Conservation (phyloP, 1,140 invertebrate species). For the Anthonomus grandis region DNA sequence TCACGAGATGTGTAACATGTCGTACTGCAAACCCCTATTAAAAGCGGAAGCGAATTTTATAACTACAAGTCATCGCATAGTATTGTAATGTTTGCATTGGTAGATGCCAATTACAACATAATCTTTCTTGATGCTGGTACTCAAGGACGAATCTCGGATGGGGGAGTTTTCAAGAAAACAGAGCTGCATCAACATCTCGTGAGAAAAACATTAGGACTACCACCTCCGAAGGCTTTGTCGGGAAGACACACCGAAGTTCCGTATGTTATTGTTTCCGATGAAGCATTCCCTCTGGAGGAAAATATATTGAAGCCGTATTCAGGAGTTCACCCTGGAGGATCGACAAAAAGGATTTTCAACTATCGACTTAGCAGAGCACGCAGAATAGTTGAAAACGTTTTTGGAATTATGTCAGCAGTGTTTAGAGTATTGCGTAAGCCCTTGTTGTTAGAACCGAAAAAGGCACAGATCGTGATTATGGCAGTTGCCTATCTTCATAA, state of each 20-base stretch:
- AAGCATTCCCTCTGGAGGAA: too few species aligned
- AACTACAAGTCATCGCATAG: slow-evolving; percentile 45
- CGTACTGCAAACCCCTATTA: slow-evolving; percentile 19
- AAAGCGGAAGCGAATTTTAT: slow-evolving; percentile 24
- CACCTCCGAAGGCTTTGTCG: slow-evolving; percentile 1
- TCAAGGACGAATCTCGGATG: slow-evolving; percentile 20
- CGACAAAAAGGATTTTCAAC: too few species aligned
- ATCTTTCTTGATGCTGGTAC: slow-evolving; percentile 12
- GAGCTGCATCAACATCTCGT: not conserved
- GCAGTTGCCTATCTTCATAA: too few species aligned
- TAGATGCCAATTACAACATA: slow-evolving; percentile 24
- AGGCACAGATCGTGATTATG: too few species aligned
- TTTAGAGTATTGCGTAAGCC: too few species aligned
- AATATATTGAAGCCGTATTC: too few species aligned
- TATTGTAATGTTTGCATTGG: slow-evolving; percentile 42
- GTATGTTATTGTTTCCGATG: not conserved
- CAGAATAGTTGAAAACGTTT: not conserved
- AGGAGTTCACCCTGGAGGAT: too few species aligned
- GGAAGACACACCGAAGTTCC: not conserved
- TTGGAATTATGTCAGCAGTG: too few species aligned
- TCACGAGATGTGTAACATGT: slow-evolving; percentile 49
- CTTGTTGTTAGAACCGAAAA: too few species aligned
- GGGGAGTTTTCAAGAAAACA: slow-evolving; percentile 3
- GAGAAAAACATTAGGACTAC: not conserved
- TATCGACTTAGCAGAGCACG: too few species aligned